phyloP scores from a whole-genome alignment of 2,888 invertebrate species.

The Tiphia femorata region DNA sequence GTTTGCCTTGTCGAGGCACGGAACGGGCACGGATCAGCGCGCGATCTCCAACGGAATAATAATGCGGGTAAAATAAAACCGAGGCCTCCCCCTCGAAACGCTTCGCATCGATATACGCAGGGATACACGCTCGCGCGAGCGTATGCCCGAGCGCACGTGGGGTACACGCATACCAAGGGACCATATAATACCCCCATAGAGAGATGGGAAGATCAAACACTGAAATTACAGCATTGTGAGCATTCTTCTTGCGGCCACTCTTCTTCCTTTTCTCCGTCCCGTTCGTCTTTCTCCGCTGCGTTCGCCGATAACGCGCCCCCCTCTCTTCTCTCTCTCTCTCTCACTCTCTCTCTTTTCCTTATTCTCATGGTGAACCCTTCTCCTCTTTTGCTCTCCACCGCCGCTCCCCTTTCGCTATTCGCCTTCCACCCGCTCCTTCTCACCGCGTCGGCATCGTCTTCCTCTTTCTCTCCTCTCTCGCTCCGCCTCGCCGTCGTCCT shows the following conservation, averaged over 20 bases:
- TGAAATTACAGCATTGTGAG: slow-evolving; percentile 67
- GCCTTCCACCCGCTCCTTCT: slow-evolving; percentile 21
- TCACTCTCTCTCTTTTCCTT: slow-evolving; percentile 2
- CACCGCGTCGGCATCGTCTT: slow-evolving; percentile 13
- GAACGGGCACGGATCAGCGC: slow-evolving; percentile 59
- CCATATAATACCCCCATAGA: slow-evolving; percentile 60
- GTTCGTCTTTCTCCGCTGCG: slow-evolving; percentile 20
- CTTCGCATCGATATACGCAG: slow-evolving; percentile 3
- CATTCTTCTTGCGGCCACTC: slow-evolving; percentile 60
- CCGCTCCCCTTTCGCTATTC: slow-evolving; percentile 23
- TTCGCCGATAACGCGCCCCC: slow-evolving; percentile 28
- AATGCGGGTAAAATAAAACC: slow-evolving; percentile 68
- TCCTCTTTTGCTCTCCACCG: slow-evolving; percentile 11
- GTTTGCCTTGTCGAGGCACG: slow-evolving; percentile 50
- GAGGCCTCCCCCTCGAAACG: slow-evolving; percentile 37
- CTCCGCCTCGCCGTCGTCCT: slow-evolving; percentile 11
- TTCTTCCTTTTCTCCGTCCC: slow-evolving; percentile 34
- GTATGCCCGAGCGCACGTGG: slow-evolving; percentile 1
- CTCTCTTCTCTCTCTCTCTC: slow-evolving; percentile 9
- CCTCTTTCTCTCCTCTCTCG: slow-evolving; percentile 37
- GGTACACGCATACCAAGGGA: slow-evolving; percentile 38
- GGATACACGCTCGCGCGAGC: slow-evolving; percentile 26
- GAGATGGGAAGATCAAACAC: slow-evolving; percentile 67
- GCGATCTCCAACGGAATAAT: slow-evolving; percentile 69
- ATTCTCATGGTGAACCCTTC: too few relatives aligned